These are phyloP conservation scores for Octomys mimax DNA, from an alignment of 2,797 vertebrate genomes.

Conservation along the genomic window DNA sequence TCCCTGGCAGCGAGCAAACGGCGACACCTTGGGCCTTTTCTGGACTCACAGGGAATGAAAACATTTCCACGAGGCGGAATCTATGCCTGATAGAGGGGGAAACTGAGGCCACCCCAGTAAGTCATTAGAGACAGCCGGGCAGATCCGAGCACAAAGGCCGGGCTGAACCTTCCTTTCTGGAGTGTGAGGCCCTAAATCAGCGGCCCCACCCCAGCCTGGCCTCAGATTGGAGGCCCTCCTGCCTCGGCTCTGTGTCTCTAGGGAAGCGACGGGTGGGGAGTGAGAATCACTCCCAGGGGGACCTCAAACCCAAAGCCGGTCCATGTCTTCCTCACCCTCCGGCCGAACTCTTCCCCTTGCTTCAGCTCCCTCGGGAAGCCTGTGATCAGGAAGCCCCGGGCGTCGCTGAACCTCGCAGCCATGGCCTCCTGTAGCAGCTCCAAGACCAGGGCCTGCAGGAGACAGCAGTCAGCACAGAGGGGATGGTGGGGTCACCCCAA, in stretches of 20 bases:
- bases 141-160: neutral
- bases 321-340: conserved; percentile 88
- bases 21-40: neutral
- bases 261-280: neutral
- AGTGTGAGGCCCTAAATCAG: neutral
- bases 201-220: neutral
- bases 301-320: neutral
- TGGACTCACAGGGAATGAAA: neutral
- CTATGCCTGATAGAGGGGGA: neutral
- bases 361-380: conserved; percentile 94
- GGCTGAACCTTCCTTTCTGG: neutral
- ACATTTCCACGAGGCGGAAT: neutral
- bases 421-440: conserved; percentile 94
- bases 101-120: neutral
- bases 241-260: neutral
- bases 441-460: conserved; percentile 91
- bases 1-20: neutral
- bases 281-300: neutral
- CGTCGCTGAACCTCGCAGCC: conserved; percentile 84
- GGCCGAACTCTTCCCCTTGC: conserved; percentile 94
- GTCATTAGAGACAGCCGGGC: neutral
- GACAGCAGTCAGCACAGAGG: neutral
- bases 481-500: neutral
- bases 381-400: conserved; percentile 93
- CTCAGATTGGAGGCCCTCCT: neutral